Percentiles rank a stretch among this genome's conserved stretches.
Conservation (phyloP, 2,113 vertebrate species). For the Microcebus griseorufus region DNA sequence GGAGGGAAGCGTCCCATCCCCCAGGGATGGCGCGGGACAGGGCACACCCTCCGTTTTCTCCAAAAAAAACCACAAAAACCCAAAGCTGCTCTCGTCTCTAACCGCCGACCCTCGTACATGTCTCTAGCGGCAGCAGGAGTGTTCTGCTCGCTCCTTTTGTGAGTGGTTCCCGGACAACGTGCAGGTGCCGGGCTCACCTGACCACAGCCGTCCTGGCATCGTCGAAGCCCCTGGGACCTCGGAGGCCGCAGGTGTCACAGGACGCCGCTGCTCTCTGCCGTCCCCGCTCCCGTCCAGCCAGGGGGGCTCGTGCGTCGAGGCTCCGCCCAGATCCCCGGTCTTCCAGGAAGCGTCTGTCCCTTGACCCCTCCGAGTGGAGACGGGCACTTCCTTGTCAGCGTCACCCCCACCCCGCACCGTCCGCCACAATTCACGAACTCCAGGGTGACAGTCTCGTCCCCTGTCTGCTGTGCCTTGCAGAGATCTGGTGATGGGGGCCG, state of each 20-base stretch:
- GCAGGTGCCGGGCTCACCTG: too few species aligned
- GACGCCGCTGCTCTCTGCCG: not conserved
- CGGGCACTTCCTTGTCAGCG: not conserved
- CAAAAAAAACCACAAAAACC: too few species aligned
- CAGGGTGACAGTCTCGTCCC: not conserved
- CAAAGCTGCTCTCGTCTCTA: not conserved
- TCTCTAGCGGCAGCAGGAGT: not conserved
- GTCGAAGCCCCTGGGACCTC: not conserved
- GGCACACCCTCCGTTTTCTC: not conserved
- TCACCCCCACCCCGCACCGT: not conserved
- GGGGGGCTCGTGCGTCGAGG: not conserved
- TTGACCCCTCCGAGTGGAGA: not conserved
- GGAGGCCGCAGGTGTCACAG: not conserved
- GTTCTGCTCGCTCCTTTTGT: not conserved
- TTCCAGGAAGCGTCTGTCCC: not conserved
- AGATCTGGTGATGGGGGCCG: too few species aligned
- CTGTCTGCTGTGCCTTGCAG: too few species aligned
- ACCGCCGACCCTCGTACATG: not conserved
- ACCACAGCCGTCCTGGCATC: not conserved
- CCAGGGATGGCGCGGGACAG: not conserved
- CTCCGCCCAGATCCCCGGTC: not conserved
- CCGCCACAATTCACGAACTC: too few species aligned
- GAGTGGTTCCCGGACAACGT: not conserved
- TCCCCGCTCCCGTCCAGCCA: not conserved
- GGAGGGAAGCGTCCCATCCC: not conserved